phyloP scores from a whole-genome alignment of 2,113 vertebrate species.

The Hypocryptadius cinnamomeus region DNA sequence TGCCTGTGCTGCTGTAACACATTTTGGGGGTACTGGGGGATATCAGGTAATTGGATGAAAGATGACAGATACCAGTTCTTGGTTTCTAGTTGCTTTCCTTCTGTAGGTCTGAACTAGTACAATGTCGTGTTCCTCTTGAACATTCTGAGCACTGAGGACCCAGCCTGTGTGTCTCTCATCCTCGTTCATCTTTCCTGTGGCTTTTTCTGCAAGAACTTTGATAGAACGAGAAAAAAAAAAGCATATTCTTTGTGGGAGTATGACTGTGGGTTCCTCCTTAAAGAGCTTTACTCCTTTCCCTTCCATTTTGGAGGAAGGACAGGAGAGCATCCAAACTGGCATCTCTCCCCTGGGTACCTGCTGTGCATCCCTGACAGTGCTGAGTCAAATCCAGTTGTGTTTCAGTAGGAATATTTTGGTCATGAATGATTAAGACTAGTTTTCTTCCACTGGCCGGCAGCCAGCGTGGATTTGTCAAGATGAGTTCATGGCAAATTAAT shows the following conservation, averaged over 20 bases:
- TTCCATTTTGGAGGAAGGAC: not conserved
- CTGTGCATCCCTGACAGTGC: not conserved
- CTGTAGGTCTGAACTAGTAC: not conserved
- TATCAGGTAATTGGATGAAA: not conserved
- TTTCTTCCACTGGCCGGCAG: conserved; percentile 1
- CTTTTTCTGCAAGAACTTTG: not conserved
- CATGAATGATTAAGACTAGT: not conserved
- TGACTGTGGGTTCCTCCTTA: not conserved
- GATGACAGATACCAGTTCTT: not conserved
- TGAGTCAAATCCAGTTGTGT: not conserved
- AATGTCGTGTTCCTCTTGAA: not conserved
- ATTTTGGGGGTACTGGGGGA: not conserved
- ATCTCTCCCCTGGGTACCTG: not conserved
- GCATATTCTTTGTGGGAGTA: rapidly evolving
- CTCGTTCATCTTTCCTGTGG: not conserved
- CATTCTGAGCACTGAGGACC: not conserved
- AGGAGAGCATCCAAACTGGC: not conserved
- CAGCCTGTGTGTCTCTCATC: rapidly evolving
- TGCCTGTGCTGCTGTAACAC: not conserved
- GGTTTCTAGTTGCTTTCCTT: not conserved
- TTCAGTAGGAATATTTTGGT: not conserved
- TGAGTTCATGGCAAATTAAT: conserved; percentile 21
- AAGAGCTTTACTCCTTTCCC: not conserved
- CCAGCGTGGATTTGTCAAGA: conserved; percentile 9
- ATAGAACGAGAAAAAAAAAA: not conserved